Conservation (phyloP, 2,797 vertebrate genomes). For the Lepilemur ruficaudatus region DNA sequence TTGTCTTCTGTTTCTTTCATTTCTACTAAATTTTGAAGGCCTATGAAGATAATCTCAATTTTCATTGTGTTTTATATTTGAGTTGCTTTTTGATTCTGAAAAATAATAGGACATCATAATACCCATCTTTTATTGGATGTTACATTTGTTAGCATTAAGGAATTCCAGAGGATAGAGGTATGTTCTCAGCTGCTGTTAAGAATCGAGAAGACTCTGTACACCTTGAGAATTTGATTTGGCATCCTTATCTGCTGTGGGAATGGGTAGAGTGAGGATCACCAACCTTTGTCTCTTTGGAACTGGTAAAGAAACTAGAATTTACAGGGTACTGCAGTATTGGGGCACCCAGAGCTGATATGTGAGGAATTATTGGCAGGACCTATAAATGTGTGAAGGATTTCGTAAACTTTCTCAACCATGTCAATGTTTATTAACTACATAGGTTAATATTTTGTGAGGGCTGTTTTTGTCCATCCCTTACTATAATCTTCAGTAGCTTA, state of each 20-base stretch:
- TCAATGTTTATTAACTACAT: background rate
- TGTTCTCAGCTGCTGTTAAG: background rate
- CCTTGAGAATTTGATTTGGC: background rate
- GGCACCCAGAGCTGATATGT: background rate
- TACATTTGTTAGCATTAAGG: background rate
- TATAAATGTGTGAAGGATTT: background rate
- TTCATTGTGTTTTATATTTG: background rate
- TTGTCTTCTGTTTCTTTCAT: background rate
- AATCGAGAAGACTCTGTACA: background rate
- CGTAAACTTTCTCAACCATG: background rate
- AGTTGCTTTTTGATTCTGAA: slow-evolving; percentile 1
- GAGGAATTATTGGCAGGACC: background rate
- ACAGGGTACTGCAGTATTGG: background rate
- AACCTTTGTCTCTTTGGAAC: slow-evolving; percentile 9
- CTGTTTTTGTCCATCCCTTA: background rate
- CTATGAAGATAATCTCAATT: background rate
- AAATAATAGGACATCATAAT: background rate
- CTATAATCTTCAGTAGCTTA: background rate
- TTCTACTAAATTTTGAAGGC: background rate
- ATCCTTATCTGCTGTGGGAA: background rate
- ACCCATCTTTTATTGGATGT: background rate
- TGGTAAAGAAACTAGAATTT: slow-evolving; percentile 15
- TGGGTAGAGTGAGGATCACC: background rate
- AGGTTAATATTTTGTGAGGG: background rate
- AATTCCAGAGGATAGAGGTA: background rate